Conservation (phyloP, 2,113 vertebrate genomes). For the Datnioides undecimradiatus region DNA sequence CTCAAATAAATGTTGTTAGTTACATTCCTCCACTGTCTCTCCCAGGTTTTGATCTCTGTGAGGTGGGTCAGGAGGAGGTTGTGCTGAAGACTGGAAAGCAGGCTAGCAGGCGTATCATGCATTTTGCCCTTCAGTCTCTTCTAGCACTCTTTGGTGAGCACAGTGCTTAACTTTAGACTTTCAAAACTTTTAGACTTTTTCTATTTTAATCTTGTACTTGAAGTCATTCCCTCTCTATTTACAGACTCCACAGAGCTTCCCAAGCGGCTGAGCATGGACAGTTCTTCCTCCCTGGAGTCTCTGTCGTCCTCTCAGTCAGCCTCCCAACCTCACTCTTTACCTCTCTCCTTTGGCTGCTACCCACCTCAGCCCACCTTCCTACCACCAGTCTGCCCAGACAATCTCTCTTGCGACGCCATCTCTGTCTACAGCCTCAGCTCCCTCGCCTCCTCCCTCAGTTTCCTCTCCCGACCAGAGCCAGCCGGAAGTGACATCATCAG, state of each 20-base stretch:
- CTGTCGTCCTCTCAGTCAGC: conserved; percentile 93
- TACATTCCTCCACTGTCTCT: background rate
- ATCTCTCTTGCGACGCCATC: conserved; percentile 92
- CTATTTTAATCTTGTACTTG: background rate
- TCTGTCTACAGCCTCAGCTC: conserved; percentile 98
- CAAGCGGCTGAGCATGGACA: conserved; percentile 95
- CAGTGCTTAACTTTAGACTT: background rate
- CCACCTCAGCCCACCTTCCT: conserved; percentile 88
- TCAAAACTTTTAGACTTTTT: background rate
- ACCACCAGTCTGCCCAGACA: conserved; percentile 86
- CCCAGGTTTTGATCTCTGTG: conserved; percentile 95
- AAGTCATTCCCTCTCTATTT: background rate
- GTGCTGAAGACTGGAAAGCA: conserved; percentile 96
- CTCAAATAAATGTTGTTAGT: background rate
- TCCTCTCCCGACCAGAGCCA: conserved; percentile 90
- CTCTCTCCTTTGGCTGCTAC: conserved; percentile 84
- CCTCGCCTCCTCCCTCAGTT: conserved; percentile 95
- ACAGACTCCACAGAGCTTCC: conserved; percentile 96
- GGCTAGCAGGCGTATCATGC: conserved; percentile 91
- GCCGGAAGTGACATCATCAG: conserved; percentile 82
- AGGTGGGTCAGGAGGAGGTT: conserved; percentile 97
- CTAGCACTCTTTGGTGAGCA: conserved; percentile 94
- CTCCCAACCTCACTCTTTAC: conserved; percentile 89
- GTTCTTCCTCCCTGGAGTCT: conserved; percentile 96
- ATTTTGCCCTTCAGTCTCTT: conserved; percentile 95